These are phyloP conservation scores for Fopius arisanus DNA, from an alignment of 1,140 invertebrate genomes.

Conservation along the genomic window DNA sequence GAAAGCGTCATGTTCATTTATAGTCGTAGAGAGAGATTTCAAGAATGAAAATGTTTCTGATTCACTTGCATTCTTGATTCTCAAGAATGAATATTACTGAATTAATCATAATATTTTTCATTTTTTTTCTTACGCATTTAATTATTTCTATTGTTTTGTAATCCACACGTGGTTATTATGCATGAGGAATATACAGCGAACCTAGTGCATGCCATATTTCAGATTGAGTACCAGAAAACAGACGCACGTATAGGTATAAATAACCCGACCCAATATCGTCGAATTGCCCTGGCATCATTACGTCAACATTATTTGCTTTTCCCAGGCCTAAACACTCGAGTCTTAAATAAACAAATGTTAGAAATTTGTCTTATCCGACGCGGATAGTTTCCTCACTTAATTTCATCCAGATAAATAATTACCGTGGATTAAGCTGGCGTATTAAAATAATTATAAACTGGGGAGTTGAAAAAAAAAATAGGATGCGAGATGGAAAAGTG, in stretches of 20 bases:
- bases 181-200: not conserved
- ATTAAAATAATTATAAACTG: not conserved
- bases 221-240: not conserved
- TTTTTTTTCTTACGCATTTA: not conserved
- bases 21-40: too few relatives aligned
- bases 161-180: too few relatives aligned
- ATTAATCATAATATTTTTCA: not conserved
- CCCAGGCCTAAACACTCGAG: not conserved
- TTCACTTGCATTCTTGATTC: too few relatives aligned
- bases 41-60: too few relatives aligned
- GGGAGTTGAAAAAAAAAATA: not conserved
- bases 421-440: not conserved
- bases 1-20: too few relatives aligned
- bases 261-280: not conserved
- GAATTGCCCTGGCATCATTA: not conserved
- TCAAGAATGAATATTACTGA: too few relatives aligned
- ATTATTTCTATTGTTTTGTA: too few relatives aligned
- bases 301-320: slow-evolving; percentile 13
- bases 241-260: not conserved
- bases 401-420: not conserved
- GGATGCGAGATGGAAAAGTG: not conserved
- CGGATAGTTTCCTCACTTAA: not conserved
- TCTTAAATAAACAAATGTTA: too few relatives aligned
- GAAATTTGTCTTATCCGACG: not conserved
- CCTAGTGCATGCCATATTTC: not conserved